Conservation (phyloP, 2,113 vertebrate genomes). For the Boulengeromyrus knoepffleri region DNA sequence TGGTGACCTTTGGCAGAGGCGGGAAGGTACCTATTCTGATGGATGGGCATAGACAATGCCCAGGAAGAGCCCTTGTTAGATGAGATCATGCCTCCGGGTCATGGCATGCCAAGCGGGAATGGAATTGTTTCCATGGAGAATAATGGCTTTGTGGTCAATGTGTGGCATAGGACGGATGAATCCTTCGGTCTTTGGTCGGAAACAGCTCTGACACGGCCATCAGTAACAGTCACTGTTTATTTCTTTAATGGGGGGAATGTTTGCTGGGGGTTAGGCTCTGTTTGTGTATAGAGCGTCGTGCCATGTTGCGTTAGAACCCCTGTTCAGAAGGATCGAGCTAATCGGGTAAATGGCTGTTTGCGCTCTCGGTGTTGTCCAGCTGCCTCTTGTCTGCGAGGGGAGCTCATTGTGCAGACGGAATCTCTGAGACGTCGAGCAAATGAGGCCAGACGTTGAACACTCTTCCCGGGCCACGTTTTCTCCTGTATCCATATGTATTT, state of each 20-base stretch:
- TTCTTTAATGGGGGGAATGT: background rate
- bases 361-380: too few species aligned
- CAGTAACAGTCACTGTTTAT: background rate
- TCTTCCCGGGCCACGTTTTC: background rate
- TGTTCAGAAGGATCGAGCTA: background rate
- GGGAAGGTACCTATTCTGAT: background rate
- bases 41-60: background rate
- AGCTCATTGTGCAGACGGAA: background rate
- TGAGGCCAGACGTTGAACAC: background rate
- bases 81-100: background rate
- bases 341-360: background rate
- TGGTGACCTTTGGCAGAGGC: background rate
- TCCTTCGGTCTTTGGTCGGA: background rate
- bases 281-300: background rate
- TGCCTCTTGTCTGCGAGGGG: background rate
- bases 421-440: background rate
- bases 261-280: background rate
- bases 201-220: background rate
- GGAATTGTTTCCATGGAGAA: background rate
- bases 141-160: background rate
- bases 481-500: constrained; percentile 20
- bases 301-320: background rate
- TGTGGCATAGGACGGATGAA: background rate
- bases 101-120: background rate
- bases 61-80: background rate